A percentile compares a stretch with the other conserved stretches of the same genome.
Evolutionary conservation across 2,113 vertebrate species (phyloP).

Genomic region (Hippocampus abdominalis): DNA sequence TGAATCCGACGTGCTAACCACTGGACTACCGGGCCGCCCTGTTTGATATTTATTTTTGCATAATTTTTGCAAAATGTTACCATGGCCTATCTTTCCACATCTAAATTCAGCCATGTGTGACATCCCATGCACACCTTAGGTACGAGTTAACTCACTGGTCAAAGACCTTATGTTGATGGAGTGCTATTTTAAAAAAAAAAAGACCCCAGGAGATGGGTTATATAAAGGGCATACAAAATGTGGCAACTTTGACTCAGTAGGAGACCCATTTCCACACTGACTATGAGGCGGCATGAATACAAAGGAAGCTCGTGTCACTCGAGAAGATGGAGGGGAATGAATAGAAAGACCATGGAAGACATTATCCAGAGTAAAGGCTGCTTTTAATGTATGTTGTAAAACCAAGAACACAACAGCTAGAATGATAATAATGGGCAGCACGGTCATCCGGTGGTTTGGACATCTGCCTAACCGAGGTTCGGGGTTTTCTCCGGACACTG

Average conservation of each 20-base stretch:
- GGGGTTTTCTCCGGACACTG: no score
- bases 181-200: slow-evolving; percentile 5
- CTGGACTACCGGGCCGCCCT: no score
- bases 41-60: neutral
- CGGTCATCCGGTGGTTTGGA: no score
- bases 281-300: neutral
- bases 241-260: neutral
- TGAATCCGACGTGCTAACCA: no score
- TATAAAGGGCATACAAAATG: neutral
- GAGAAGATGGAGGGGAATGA: neutral
- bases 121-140: neutral
- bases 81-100: neutral
- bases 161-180: neutral
- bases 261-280: slow-evolving; percentile 4
- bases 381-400: neutral
- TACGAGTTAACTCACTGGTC: neutral
- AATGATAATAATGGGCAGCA: no score
- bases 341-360: neutral
- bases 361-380: neutral
- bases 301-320: neutral
- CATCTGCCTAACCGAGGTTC: no score
- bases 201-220: slow-evolving; percentile 7
- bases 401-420: no score
- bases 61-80: neutral
- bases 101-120: neutral